A percentile compares a stretch with the other conserved stretches of the same genome.
Conservation (phyloP, 2,888 invertebrate genomes). For the Cylloceria caligata region DNA sequence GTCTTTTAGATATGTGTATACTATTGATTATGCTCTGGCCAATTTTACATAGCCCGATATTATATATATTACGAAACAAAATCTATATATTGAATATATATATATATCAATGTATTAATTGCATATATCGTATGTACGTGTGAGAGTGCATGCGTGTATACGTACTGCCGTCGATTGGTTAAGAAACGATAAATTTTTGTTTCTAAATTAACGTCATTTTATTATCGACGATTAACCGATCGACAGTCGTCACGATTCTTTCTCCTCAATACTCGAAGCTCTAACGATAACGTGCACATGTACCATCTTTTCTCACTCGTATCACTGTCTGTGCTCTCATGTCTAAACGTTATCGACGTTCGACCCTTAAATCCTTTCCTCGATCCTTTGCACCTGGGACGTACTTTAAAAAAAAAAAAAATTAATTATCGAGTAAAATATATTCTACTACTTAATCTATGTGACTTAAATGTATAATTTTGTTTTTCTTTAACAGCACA, state of each 20-base stretch:
- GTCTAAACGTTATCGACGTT: slow-evolving; percentile 32
- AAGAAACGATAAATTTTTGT: background rate
- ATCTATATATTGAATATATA: slow-evolving; percentile 31
- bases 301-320: slow-evolving; percentile 49
- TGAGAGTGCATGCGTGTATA: slow-evolving; percentile 80
- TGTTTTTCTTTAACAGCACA: slow-evolving; percentile 30
- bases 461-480: slow-evolving; percentile 41
- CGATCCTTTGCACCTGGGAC: slow-evolving; percentile 26
- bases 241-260: slow-evolving; percentile 50
- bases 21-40: slow-evolving; percentile 40
- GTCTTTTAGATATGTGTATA: slow-evolving; percentile 29
- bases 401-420: too few species aligned
- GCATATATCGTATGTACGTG: slow-evolving; percentile 71
- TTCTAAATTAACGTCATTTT: background rate
- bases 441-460: slow-evolving; percentile 19
- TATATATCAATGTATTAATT: slow-evolving; percentile 64
- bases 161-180: slow-evolving; percentile 76
- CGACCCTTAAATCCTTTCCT: slow-evolving; percentile 19
- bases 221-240: slow-evolving; percentile 39
- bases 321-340: slow-evolving; percentile 63
- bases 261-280: slow-evolving; percentile 33
- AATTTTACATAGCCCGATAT: slow-evolving; percentile 53
- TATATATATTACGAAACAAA: slow-evolving; percentile 8
- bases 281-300: slow-evolving; percentile 56
- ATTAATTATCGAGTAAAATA: background rate